Percentiles rank a stretch among this genome's conserved stretches.
phyloP scores from a whole-genome alignment of 2,888 invertebrate genomes.

The Lypha dubia region DNA sequence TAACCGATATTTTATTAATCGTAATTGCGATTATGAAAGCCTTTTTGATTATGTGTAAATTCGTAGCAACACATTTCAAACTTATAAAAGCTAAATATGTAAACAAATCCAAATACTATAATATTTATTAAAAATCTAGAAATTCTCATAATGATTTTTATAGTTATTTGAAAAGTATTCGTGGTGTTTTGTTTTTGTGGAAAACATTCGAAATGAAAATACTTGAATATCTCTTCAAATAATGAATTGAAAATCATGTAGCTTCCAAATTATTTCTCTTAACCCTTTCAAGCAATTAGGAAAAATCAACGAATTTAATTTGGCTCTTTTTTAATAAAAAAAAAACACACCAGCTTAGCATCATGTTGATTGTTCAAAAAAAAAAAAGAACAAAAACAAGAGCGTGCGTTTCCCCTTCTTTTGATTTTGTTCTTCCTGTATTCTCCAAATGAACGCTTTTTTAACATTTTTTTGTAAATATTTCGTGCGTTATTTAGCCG shows the following conservation, averaged over 20 bases:
- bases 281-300: constrained; percentile 16
- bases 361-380: constrained; percentile 7
- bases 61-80: too few relatives aligned
- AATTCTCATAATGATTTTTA: background rate
- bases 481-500: constrained; percentile 26
- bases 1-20: too few relatives aligned
- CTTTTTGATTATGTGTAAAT: too few relatives aligned
- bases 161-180: background rate
- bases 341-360: constrained; percentile 35
- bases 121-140: background rate
- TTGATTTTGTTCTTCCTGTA: constrained; percentile 6
- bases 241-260: constrained; percentile 20
- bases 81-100: too few relatives aligned
- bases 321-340: constrained; percentile 15
- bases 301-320: constrained; percentile 23
- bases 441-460: constrained; percentile 21
- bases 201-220: background rate
- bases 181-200: background rate
- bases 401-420: background rate
- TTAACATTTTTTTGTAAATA: constrained; percentile 36
- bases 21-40: too few relatives aligned
- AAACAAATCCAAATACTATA: background rate
- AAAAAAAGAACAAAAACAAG: too few relatives aligned
- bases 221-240: background rate
- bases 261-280: background rate